Conservation (phyloP, 2,113 vertebrate genomes). For the Platichthys stellatus region DNA sequence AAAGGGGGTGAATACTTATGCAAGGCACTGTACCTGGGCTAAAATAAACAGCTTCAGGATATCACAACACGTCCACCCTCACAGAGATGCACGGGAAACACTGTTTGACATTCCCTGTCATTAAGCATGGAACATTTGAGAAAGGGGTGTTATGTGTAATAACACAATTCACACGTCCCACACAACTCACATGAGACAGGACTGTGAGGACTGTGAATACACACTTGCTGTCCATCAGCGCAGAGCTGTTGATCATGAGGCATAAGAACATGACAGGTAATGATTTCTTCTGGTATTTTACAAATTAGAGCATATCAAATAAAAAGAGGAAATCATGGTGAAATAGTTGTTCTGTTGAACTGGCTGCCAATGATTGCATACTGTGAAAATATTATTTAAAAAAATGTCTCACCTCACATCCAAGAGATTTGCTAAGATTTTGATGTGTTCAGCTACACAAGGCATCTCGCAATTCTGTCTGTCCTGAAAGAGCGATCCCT, state of each 20-base stretch:
- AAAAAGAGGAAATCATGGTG: neutral
- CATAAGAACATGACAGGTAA: neutral
- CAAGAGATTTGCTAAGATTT: too few relatives aligned
- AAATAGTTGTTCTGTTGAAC: neutral
- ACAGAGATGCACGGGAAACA: conserved; percentile 37
- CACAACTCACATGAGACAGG: conserved; percentile 35
- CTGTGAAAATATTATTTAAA: neutral
- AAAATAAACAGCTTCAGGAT: conserved; percentile 38
- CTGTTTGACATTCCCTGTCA: conserved; percentile 42
- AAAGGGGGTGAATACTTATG: too few relatives aligned
- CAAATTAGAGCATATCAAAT: neutral
- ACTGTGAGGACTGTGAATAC: conserved; percentile 1
- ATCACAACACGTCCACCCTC: conserved; percentile 69
- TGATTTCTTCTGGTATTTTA: neutral
- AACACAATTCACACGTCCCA: conserved; percentile 45
- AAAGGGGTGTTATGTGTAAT: conserved; percentile 60
- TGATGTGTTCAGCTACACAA: too few relatives aligned
- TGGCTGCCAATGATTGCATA: neutral
- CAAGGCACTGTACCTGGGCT: conserved; percentile 15
- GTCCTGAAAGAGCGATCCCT: too few relatives aligned
- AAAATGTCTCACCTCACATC: too few relatives aligned
- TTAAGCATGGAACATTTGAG: conserved; percentile 49
- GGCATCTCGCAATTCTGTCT: too few relatives aligned
- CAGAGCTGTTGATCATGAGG: conserved; percentile 19
- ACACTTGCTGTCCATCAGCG: conserved; percentile 28